These are phyloP conservation scores for Anoplopoma fimbria DNA, from an alignment of 2,113 vertebrate genomes.

Conservation along the genomic window DNA sequence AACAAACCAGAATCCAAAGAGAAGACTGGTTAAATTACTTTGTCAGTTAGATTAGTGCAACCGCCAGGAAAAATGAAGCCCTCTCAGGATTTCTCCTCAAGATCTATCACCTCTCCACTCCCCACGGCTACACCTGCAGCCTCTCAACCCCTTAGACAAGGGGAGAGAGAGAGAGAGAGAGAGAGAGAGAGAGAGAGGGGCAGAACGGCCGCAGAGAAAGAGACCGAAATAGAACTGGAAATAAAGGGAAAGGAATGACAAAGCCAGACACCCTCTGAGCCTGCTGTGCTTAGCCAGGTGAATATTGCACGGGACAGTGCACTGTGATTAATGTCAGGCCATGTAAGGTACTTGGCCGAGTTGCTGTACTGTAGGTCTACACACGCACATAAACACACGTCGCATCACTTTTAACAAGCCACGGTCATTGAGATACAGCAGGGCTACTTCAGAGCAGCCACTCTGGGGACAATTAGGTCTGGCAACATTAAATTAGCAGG, in stretches of 20 bases:
- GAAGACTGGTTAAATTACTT: constrained; percentile 4
- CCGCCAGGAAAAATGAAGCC: constrained; percentile 31
- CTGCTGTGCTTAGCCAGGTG: constrained; percentile 71
- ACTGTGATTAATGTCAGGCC: constrained; percentile 77
- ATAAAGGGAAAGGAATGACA: constrained; percentile 47
- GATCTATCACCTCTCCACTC: constrained; percentile 15
- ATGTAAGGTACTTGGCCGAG: constrained; percentile 64
- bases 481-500: constrained; percentile 75
- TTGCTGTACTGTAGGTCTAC: constrained; percentile 35
- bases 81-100: constrained; percentile 29
- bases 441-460: constrained; percentile 64
- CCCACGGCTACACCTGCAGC: background rate
- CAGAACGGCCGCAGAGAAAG: constrained; percentile 12
- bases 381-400: constrained; percentile 34
- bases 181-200: constrained; percentile 3
- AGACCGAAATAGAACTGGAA: constrained; percentile 53
- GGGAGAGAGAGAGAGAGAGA: constrained; percentile 14
- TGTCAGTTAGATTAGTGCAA: constrained; percentile 11
- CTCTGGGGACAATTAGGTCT: constrained; percentile 75
- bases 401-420: constrained; percentile 66
- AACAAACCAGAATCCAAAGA: constrained; percentile 10
- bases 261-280: constrained; percentile 53
- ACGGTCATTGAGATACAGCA: constrained; percentile 63
- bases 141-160: constrained; percentile 6
- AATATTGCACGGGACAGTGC: constrained; percentile 69